Evolutionary conservation across 2,888 invertebrate species (phyloP), one percentile per base, ranked within the genome.

Genomic region (Dasysyrphus albostriatus): DNA sequence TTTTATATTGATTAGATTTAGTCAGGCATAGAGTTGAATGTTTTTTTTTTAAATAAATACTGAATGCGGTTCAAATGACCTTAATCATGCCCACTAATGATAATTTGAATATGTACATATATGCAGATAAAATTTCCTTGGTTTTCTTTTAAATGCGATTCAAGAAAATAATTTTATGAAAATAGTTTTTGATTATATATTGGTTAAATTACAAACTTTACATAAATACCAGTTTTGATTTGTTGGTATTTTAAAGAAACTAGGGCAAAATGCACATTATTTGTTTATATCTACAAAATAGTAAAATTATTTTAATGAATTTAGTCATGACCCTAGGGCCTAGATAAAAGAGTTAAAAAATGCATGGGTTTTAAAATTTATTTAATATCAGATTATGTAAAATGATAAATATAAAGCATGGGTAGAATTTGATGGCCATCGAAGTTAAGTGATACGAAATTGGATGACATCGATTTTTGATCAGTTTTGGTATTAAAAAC

Each of bases 21-120:
- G 19, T 12, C 19, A 19, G 39, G 5, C 1, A 44, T 5, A 2
- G 39, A 8, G 44, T 63, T 63, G n/a, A 47, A 32, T 14, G 63
- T 63, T 32, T 24, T 24, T 24, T 24, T 24, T 24, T 63, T 42
- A n/a, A 42, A 47, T 32, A 65, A 16, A 10, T 16, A 32, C 4
- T 65, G 32, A 65, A 65, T 65, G 10, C n/a, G 29, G 9, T 63
- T 4, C 14, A 29, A 63, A 44, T 63, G 65, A 19, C 65, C 65
- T 65, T 47, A 47, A 65, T 47, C 47, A 65, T 47, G 29, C 12
- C 14, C 10, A 65, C 65, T 65, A 65, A 49, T 65, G 65, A 49
- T 65, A 32, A 65, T 65, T 65, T 65, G 12, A 65, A 63, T 63
- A 24, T 24, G 3, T 24, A 2, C 3, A 3, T 24, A 3, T 24